Evolutionary conservation across 2,888 invertebrate species (phyloP).

Genomic region (Ceratothoa steindachneri): DNA sequence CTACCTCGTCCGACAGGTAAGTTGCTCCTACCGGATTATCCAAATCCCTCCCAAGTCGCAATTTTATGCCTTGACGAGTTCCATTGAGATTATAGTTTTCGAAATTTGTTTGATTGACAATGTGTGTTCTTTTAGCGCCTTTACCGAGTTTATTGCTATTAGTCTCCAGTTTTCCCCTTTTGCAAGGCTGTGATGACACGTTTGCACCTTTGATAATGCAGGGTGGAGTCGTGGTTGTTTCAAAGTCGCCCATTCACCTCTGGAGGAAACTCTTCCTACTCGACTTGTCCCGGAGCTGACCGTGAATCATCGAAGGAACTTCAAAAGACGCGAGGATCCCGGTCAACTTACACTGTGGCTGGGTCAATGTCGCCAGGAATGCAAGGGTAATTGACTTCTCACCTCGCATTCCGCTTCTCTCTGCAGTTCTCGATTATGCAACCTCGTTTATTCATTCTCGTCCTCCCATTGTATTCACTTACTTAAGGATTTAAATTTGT

Average conservation of each 20-base stretch:
- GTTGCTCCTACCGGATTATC: background rate
- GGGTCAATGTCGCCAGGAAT: slow-evolving; percentile 39
- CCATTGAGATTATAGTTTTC: no score
- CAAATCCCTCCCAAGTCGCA: slow-evolving; percentile 68
- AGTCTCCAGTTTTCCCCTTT: no score
- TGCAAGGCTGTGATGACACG: no score
- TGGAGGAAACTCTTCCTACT: slow-evolving; percentile 28
- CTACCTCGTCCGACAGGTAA: slow-evolving; percentile 44
- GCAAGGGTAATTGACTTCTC: background rate
- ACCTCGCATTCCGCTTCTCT: no score
- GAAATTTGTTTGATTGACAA: no score
- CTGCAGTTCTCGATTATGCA: no score
- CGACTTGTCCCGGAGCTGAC: slow-evolving; percentile 27
- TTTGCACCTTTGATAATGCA: slow-evolving; percentile 36
- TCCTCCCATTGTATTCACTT: no score
- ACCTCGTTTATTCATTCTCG: no score
- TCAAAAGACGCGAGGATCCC: slow-evolving; percentile 16
- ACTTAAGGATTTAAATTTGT: no score
- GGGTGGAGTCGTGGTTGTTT: slow-evolving; percentile 42
- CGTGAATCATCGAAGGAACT: slow-evolving; percentile 24
- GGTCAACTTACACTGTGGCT: slow-evolving; percentile 39
- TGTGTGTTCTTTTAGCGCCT: no score
- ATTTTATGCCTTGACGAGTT: slow-evolving; percentile 88
- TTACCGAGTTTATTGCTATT: no score
- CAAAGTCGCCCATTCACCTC: slow-evolving; percentile 39